A percentile compares a stretch with the other conserved stretches of the same genome.
These are phyloP conservation scores for Galeopterus variegatus DNA, from an alignment of 2,113 vertebrate genomes.

Conservation along the genomic window DNA sequence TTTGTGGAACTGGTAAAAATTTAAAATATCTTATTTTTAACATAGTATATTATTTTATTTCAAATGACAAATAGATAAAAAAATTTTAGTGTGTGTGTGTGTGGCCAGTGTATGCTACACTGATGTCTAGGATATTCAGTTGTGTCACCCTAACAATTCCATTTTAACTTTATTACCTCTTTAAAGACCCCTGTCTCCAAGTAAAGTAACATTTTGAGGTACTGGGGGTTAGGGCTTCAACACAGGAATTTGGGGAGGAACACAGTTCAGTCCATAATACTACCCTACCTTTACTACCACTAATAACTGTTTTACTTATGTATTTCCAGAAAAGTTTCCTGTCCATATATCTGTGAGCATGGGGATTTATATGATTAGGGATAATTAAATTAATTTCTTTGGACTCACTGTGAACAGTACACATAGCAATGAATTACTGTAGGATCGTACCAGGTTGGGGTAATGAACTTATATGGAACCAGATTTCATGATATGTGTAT, in stretches of 20 bases:
- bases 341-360: neutral
- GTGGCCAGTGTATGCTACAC: neutral
- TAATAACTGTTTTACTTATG: neutral
- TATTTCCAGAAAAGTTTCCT: neutral
- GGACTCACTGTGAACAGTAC: neutral
- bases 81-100: neutral
- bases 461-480: neutral
- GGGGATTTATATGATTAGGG: neutral
- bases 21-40: neutral
- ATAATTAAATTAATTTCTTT: neutral
- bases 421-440: neutral
- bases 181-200: neutral
- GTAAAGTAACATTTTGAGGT: neutral
- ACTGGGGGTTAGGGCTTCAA: neutral
- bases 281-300: neutral
- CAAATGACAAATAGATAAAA: neutral
- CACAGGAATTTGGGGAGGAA: neutral
- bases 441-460: neutral
- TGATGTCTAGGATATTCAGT: neutral
- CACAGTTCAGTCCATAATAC: neutral
- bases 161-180: neutral
- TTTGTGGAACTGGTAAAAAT: slow-evolving; percentile 3
- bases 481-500: neutral
- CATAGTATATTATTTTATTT: neutral
- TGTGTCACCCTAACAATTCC: neutral